A percentile compares a stretch with the other conserved stretches of the same genome.
phyloP scores from a whole-genome alignment of 1,140 invertebrate species.

The Planococcus citri region DNA sequence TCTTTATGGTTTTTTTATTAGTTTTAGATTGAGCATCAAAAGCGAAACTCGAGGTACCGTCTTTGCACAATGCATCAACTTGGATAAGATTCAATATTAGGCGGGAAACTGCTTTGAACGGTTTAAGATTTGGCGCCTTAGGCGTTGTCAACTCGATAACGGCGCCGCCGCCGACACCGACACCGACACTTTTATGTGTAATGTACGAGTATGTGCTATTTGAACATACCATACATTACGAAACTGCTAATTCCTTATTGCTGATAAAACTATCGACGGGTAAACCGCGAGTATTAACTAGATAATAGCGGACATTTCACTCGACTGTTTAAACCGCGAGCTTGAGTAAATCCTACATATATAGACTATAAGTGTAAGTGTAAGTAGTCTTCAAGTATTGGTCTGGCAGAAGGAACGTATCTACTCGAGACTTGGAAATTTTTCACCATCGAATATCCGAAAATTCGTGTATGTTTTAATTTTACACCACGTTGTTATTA shows the following conservation, averaged over 20 bases:
- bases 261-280: not conserved
- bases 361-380: no score
- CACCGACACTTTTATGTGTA: not conserved
- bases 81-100: slow-evolving; percentile 9
- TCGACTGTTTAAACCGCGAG: no score
- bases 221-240: not conserved
- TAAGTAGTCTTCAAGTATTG: no score
- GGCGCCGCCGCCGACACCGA: not conserved
- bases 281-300: no score
- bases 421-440: no score
- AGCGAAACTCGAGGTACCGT: not conserved
- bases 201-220: not conserved
- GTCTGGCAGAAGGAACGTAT: no score
- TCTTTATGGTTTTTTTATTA: slow-evolving; percentile 16
- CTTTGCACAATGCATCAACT: slow-evolving; percentile 10
- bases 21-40: slow-evolving; percentile 19
- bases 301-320: no score
- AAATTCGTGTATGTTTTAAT: no score
- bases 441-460: no score
- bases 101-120: not conserved
- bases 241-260: not conserved
- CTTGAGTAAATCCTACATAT: no score
- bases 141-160: slow-evolving; percentile 13
- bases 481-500: no score
- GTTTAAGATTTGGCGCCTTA: slow-evolving; percentile 12